A percentile compares a stretch with the other conserved stretches of the same genome.
These are phyloP conservation scores for Aldabrachelys gigantea DNA, from an alignment of 2,113 vertebrate species.

Conservation along the genomic window DNA sequence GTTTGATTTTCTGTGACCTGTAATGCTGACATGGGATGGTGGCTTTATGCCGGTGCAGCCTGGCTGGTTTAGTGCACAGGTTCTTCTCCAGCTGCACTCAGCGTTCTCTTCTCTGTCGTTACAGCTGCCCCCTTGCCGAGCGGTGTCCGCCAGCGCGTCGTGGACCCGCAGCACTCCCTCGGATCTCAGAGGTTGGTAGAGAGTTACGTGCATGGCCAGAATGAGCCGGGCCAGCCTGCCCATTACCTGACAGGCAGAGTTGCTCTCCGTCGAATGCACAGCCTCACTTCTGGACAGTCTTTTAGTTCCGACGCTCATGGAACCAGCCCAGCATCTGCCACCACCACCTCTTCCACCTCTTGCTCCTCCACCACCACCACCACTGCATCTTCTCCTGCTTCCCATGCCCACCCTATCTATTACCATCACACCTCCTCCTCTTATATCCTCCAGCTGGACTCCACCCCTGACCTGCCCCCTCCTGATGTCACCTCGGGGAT, in stretches of 20 bases:
- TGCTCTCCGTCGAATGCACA: slow-evolving; percentile 85
- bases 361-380: slow-evolving; percentile 72
- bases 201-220: slow-evolving; percentile 80
- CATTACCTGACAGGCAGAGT: slow-evolving; percentile 81
- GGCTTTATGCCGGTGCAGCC: neutral
- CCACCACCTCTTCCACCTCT: slow-evolving; percentile 68
- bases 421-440: slow-evolving; percentile 86
- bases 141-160: slow-evolving; percentile 92
- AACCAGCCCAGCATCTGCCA: slow-evolving; percentile 77
- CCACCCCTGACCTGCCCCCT: slow-evolving; percentile 88
- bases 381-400: slow-evolving; percentile 72
- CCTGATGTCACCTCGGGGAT: slow-evolving; percentile 86
- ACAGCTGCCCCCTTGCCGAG: slow-evolving; percentile 92
- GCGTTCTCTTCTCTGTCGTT: slow-evolving; percentile 29
- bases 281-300: slow-evolving; percentile 88
- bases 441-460: slow-evolving; percentile 93
- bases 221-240: slow-evolving; percentile 76
- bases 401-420: slow-evolving; percentile 81
- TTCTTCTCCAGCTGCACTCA: neutral
- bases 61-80: accelerated
- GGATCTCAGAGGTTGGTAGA: slow-evolving; percentile 99
- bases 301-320: slow-evolving; percentile 82
- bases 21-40: neutral
- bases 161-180: slow-evolving; percentile 89
- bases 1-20: accelerated